Evolutionary conservation across 1,140 invertebrate species (phyloP).

Genomic region (Stegodyphus dumicola): DNA sequence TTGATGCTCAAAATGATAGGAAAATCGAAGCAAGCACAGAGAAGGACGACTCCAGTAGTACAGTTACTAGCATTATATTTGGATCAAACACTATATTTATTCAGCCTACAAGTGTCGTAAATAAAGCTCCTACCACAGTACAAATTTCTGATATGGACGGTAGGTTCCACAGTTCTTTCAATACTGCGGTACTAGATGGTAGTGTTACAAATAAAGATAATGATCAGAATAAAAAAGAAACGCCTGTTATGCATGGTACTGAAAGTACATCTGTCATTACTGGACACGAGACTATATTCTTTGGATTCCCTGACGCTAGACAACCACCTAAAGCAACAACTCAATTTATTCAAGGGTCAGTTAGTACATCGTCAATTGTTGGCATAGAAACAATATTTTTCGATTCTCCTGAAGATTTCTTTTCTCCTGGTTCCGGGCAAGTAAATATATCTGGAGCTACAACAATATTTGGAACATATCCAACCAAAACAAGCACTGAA

Average conservation of each 20-base stretch:
- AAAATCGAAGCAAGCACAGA: neutral
- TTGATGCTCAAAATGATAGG: neutral
- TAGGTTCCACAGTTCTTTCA: slow-evolving; percentile 22
- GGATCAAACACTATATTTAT: slow-evolving; percentile 52
- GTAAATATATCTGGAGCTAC: slow-evolving; percentile 51
- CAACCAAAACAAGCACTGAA: neutral
- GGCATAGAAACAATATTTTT: slow-evolving; percentile 57
- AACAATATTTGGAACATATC: slow-evolving; percentile 53
- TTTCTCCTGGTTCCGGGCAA: slow-evolving; percentile 10
- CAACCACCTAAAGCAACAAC: slow-evolving; percentile 36
- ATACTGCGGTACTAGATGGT: slow-evolving; percentile 3
- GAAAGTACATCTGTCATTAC: slow-evolving; percentile 58
- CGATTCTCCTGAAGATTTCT: slow-evolving; percentile 47
- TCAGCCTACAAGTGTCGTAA: slow-evolving; percentile 1
- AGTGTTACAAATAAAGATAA: slow-evolving; percentile 19
- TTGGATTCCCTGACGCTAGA: slow-evolving; percentile 49
- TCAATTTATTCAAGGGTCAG: slow-evolving; percentile 13
- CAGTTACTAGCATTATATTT: slow-evolving; percentile 25
- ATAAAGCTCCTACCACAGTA: neutral
- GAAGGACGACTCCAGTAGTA: neutral
- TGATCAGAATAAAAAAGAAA: slow-evolving; percentile 22
- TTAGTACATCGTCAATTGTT: slow-evolving; percentile 41
- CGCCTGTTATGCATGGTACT: neutral
- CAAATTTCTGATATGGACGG: slow-evolving; percentile 34
- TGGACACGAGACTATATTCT: slow-evolving; percentile 62